Conservation (phyloP, 2,113 vertebrate species). For the Eublepharis macularius region DNA sequence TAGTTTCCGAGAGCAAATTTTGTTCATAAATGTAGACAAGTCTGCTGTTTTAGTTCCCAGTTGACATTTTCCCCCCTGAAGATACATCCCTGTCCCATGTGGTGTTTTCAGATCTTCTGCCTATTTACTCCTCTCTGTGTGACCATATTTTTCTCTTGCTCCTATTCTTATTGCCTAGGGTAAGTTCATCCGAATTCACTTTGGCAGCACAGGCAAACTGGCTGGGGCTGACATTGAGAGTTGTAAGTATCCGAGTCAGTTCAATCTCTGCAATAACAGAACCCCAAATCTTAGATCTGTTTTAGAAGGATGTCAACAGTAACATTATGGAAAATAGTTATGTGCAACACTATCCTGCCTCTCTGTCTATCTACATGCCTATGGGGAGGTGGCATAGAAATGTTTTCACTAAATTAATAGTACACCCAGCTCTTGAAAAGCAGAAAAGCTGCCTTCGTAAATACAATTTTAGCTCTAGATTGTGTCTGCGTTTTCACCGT, state of each 20-base stretch:
- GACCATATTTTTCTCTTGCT: constrained; percentile 48
- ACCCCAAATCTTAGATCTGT: not conserved
- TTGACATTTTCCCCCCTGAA: constrained; percentile 54
- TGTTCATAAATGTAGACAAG: not conserved
- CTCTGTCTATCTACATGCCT: too few species aligned
- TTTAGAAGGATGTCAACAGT: not conserved
- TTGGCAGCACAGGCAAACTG: constrained; percentile 61
- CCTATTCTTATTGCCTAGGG: constrained; percentile 59
- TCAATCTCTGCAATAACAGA: not conserved
- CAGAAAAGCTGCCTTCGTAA: not conserved
- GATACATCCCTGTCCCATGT: too few species aligned
- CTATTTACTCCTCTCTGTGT: constrained; percentile 14
- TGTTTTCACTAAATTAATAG: too few species aligned
- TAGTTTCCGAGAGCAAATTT: too few species aligned
- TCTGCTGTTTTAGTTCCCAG: constrained; percentile 55
- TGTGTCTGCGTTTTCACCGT: not conserved
- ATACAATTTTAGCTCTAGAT: not conserved
- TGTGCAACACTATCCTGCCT: too few species aligned
- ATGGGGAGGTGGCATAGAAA: too few species aligned
- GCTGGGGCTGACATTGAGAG: constrained; percentile 65
- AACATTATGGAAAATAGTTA: not conserved
- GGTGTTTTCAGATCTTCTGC: constrained; percentile 14
- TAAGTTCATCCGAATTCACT: constrained; percentile 76
- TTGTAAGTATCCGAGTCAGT: constrained; percentile 53
- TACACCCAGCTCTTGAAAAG: not conserved